Evolutionary conservation across 2,888 invertebrate species (phyloP).

Genomic region (Stictocephala bisonia): DNA sequence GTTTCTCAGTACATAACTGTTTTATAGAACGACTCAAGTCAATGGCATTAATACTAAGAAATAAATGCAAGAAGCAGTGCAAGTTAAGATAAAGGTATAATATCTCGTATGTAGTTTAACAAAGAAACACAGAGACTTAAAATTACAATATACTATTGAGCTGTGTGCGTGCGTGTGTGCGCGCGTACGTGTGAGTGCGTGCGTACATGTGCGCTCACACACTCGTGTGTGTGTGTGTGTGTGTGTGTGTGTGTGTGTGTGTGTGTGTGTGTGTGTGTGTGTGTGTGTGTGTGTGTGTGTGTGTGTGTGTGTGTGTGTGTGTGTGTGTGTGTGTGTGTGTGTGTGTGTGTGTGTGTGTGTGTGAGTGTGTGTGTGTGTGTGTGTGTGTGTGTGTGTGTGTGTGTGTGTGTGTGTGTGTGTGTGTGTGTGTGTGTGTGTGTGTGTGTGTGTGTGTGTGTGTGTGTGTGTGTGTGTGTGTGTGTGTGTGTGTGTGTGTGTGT

Average conservation of each 20-base stretch:
- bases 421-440: background rate
- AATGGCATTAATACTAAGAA: background rate
- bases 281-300: background rate
- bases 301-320: background rate
- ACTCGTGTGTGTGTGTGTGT: too few relatives aligned
- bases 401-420: background rate
- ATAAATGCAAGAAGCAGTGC: too few relatives aligned
- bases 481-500: too few relatives aligned
- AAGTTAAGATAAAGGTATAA: background rate
- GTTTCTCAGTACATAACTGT: too few relatives aligned
- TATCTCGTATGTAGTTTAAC: too few relatives aligned
- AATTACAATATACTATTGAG: too few relatives aligned
- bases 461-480: background rate
- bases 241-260: background rate
- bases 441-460: background rate
- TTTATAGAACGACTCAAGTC: background rate
- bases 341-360: background rate
- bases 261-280: background rate
- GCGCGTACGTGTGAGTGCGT: too few relatives aligned
- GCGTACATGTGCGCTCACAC: background rate
- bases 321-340: background rate
- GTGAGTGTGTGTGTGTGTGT: background rate
- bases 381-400: background rate
- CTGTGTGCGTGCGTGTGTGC: background rate
- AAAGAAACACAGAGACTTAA: too few relatives aligned